Evolutionary conservation across 2,888 invertebrate genomes (phyloP).

Genomic region (Rhimphoctona megacephalus): DNA sequence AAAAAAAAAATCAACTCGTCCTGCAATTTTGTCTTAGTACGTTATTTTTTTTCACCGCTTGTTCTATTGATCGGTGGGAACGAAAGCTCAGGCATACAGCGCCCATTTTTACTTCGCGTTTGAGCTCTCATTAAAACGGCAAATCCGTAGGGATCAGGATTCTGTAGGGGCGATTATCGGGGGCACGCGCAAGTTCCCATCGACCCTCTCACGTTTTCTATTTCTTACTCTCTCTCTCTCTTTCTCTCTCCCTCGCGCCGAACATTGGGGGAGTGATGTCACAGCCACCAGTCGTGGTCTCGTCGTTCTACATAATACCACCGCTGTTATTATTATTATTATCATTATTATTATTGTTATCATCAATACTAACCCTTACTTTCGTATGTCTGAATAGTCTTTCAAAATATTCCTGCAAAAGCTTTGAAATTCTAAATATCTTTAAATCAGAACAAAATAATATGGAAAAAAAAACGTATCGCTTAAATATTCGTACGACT

Average conservation of each 20-base stretch:
- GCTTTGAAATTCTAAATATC: background rate
- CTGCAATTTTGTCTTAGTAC: slow-evolving; percentile 19
- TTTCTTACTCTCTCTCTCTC: slow-evolving; percentile 30
- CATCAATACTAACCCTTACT: slow-evolving; percentile 8
- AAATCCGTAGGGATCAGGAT: slow-evolving; percentile 74
- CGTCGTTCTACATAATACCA: slow-evolving; percentile 52
- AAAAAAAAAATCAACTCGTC: slow-evolving; percentile 10
- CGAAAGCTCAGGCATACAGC: slow-evolving; percentile 49
- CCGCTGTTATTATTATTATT: slow-evolving; percentile 44
- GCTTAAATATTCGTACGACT: background rate
- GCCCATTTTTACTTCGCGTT: slow-evolving; percentile 57
- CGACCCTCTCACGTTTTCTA: slow-evolving; percentile 55
- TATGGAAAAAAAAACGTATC: background rate
- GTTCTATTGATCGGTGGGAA: slow-evolving; percentile 63
- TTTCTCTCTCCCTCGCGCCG: slow-evolving; percentile 26
- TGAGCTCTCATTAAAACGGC: slow-evolving; percentile 71
- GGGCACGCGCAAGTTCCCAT: slow-evolving; percentile 69
- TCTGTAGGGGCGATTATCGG: slow-evolving; percentile 69
- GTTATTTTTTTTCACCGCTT: slow-evolving; percentile 39
- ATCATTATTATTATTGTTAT: slow-evolving; percentile 38
- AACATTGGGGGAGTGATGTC: slow-evolving; percentile 50
- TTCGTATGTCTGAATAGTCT: slow-evolving; percentile 3
- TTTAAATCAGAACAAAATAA: background rate
- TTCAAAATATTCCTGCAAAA: slow-evolving; percentile 10
- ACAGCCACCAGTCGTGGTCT: slow-evolving; percentile 69